These are phyloP conservation scores for Fistularia tabacaria DNA, from an alignment of 2,797 vertebrate species.

Conservation along the genomic window DNA sequence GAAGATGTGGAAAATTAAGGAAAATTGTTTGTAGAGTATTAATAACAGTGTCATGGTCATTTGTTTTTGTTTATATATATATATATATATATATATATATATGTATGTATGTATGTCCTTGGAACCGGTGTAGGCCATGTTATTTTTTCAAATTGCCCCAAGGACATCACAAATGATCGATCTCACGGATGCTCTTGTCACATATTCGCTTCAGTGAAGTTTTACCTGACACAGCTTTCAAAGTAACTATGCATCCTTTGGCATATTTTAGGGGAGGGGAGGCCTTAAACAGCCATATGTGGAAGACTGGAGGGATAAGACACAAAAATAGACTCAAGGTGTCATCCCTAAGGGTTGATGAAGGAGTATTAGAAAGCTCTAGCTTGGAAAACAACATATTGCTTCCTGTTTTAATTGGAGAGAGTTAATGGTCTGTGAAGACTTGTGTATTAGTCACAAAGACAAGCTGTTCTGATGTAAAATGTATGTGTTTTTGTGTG, in stretches of 20 bases:
- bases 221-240: not conserved
- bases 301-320: slow-evolving; percentile 52
- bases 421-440: slow-evolving; percentile 71
- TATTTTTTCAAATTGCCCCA: too few relatives aligned
- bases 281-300: slow-evolving; percentile 57
- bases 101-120: too few relatives aligned
- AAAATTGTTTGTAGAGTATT: not conserved
- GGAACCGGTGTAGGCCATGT: too few relatives aligned
- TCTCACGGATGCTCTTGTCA: too few relatives aligned
- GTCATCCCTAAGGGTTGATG: slow-evolving; percentile 59
- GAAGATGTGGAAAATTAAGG: not conserved
- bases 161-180: too few relatives aligned
- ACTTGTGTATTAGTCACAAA: slow-evolving; percentile 69
- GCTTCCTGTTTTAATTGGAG: slow-evolving; percentile 76
- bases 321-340: slow-evolving; percentile 56
- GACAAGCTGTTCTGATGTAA: slow-evolving; percentile 71
- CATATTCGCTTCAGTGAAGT: not conserved
- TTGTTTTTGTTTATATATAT: too few relatives aligned
- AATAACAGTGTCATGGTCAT: too few relatives aligned
- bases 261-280: slow-evolving; percentile 31
- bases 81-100: too few relatives aligned
- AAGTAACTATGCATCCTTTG: slow-evolving; percentile 7
- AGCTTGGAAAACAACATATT: slow-evolving; percentile 76
- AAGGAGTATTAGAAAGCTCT: slow-evolving; percentile 51
- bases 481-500: slow-evolving; percentile 22